A percentile compares a stretch with the other conserved stretches of the same genome.
phyloP scores from a whole-genome alignment of 2,888 invertebrate species.

The Drosophila neonasuta region DNA sequence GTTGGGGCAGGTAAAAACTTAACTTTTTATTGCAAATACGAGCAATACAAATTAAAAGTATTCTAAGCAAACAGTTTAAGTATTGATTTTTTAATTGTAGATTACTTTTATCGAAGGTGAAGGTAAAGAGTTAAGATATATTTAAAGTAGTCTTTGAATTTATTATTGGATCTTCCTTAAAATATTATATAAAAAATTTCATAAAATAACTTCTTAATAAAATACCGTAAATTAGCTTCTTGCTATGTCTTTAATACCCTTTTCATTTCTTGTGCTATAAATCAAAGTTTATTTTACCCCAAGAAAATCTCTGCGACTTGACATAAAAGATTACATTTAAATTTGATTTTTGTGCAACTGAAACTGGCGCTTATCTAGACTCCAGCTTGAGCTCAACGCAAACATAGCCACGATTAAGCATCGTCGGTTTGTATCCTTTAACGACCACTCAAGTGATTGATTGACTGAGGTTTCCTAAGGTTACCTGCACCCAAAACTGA shows the following conservation, averaged over 20 bases:
- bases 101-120: not conserved
- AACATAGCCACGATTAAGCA: conserved; percentile 8
- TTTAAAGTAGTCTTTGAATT: no score
- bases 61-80: not conserved
- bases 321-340: not conserved
- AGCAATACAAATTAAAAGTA: not conserved
- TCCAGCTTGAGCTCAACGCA: not conserved
- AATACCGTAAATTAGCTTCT: not conserved
- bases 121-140: not conserved
- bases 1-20: conserved; percentile 11
- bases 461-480: conserved; percentile 29
- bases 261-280: not conserved
- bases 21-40: not conserved
- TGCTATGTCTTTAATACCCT: not conserved
- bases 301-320: not conserved
- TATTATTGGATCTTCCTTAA: no score
- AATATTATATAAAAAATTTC: no score
- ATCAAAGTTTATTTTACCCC: not conserved
- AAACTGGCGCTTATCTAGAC: conserved; percentile 2
- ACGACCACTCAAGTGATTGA: conserved; percentile 57
- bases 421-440: conserved; percentile 11
- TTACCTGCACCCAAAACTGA: conserved; percentile 20
- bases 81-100: not conserved
- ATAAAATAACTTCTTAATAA: not conserved
- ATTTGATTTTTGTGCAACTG: not conserved